Evolutionary conservation across 64 coral and sea anemone species (phyloP).

Genomic region (Acropora yongei): DNA sequence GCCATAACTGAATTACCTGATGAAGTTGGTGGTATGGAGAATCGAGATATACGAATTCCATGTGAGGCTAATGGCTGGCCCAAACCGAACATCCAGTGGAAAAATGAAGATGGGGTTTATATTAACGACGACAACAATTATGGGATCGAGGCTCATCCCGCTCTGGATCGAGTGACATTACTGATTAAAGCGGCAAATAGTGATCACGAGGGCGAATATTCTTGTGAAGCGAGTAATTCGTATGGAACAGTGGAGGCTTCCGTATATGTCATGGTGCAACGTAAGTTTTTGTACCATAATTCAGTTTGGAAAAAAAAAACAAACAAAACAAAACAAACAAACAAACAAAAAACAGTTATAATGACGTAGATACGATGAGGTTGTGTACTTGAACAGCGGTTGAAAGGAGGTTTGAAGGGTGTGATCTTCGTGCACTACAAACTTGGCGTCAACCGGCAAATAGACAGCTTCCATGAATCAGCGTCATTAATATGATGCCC

Average conservation of each 20-base stretch:
- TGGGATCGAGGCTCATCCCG: neutral
- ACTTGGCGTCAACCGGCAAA: too few relatives aligned
- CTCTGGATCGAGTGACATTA: neutral
- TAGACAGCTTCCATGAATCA: too few relatives aligned
- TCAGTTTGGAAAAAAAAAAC: neutral
- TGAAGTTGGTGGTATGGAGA: neutral
- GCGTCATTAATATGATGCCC: too few relatives aligned
- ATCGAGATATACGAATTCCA: neutral
- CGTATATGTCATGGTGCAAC: neutral
- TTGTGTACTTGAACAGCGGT: too few relatives aligned
- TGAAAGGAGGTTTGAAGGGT: too few relatives aligned
- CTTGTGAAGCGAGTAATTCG: conserved; percentile 9
- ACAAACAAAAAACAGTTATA: too few relatives aligned
- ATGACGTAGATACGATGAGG: too few relatives aligned
- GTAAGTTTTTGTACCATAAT: neutral
- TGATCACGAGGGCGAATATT: neutral
- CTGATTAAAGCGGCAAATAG: neutral
- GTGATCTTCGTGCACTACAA: too few relatives aligned
- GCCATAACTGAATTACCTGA: neutral
- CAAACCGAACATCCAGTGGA: conserved; percentile 11
- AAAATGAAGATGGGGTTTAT: neutral
- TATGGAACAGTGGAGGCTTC: neutral
- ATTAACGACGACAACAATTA: neutral
- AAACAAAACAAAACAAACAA: neutral
- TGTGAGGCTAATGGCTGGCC: conserved; percentile 12